A percentile compares a stretch with the other conserved stretches of the same genome.
Evolutionary conservation across 2,797 vertebrate genomes (phyloP).

Genomic region (Tauraco hartlaubi): DNA sequence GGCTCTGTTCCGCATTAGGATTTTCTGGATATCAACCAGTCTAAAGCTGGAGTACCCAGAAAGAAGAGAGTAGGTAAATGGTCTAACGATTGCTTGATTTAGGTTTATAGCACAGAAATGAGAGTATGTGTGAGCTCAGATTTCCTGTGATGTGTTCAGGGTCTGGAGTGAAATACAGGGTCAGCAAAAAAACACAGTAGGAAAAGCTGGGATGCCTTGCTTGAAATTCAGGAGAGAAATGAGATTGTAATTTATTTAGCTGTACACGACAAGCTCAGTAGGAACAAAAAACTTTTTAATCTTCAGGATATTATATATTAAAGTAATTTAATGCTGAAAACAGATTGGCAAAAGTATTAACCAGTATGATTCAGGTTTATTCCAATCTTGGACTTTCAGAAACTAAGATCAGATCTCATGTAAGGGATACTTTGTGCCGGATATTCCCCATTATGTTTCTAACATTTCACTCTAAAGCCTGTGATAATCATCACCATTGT

Average conservation of each 20-base stretch:
- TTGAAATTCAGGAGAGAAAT: not conserved
- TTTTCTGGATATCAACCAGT: not conserved
- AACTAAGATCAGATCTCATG: not conserved
- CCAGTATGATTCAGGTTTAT: not conserved
- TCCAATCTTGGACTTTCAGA: not conserved
- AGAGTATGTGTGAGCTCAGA: not conserved
- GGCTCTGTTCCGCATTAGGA: not conserved
- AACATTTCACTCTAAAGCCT: not conserved
- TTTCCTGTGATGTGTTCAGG: not conserved
- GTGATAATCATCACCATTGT: not conserved
- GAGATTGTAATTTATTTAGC: not conserved
- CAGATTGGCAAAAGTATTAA: not conserved
- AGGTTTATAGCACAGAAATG: not conserved
- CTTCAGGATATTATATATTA: not conserved
- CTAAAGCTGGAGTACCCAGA: not conserved
- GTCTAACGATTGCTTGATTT: not conserved
- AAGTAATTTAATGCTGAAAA: not conserved
- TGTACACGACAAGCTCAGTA: not conserved
- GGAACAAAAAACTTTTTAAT: not conserved
- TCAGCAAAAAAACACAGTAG: not conserved
- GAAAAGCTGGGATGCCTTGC: not conserved
- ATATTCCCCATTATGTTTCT: not conserved
- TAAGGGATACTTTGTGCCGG: not conserved
- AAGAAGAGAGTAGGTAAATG: not conserved
- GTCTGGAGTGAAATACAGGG: not conserved